A percentile compares a stretch with the other conserved stretches of the same genome.
Conservation (phyloP, 2,113 vertebrate species). For the Tonatia bakeri region DNA sequence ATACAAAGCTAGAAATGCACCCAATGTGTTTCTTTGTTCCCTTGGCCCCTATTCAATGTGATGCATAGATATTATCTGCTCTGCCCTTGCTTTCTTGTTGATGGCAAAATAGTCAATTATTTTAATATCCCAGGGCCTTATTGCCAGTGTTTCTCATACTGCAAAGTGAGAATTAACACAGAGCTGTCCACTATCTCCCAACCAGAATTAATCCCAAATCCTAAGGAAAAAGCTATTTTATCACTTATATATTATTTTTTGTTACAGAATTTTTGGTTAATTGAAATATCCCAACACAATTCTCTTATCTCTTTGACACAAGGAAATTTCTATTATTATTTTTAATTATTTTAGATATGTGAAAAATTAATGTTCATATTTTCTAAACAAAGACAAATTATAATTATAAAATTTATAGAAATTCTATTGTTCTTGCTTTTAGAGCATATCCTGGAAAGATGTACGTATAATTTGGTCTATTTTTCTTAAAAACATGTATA, state of each 20-base stretch:
- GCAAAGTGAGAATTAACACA: background rate
- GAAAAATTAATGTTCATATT: background rate
- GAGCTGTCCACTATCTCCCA: background rate
- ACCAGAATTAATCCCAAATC: background rate
- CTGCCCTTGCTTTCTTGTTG: background rate
- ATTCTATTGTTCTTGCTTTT: background rate
- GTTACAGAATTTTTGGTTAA: background rate
- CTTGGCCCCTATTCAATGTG: background rate
- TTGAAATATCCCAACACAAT: background rate
- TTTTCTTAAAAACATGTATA: background rate
- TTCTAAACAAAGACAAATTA: background rate
- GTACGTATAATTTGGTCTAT: background rate
- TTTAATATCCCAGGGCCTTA: background rate
- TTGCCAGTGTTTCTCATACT: background rate
- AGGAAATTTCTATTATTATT: background rate
- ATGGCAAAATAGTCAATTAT: background rate
- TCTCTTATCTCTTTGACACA: background rate
- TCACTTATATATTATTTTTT: background rate
- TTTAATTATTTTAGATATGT: background rate
- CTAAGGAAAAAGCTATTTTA: background rate
- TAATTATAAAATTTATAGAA: background rate
- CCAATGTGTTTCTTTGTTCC: background rate
- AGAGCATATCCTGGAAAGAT: background rate
- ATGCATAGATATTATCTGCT: background rate
- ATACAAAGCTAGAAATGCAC: background rate